Evolutionary conservation across 2,113 vertebrate species (phyloP).

Genomic region (Apus apus): DNA sequence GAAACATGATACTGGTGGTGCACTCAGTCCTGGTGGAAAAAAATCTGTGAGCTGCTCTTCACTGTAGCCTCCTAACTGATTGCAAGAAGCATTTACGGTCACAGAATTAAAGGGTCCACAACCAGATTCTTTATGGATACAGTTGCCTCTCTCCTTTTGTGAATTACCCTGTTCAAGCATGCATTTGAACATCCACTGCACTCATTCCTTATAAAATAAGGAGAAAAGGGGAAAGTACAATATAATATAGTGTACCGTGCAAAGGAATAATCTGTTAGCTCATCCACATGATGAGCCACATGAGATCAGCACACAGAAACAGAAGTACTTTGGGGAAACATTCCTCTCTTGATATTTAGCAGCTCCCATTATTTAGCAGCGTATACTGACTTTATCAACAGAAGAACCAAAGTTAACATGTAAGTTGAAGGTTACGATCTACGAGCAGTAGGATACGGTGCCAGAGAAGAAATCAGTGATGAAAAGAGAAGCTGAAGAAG

Average conservation of each 20-base stretch:
- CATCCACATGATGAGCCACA: neutral
- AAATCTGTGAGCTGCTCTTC: conserved; percentile 51
- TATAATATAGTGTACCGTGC: neutral
- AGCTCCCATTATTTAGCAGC: neutral
- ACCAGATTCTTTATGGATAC: neutral
- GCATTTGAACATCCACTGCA: neutral
- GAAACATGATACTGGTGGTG: conserved; percentile 73
- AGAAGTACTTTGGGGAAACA: neutral
- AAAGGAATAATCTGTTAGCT: neutral
- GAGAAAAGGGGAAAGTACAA: neutral
- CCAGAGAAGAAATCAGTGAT: neutral
- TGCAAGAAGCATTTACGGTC: conserved; percentile 39
- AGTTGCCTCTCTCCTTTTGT: neutral
- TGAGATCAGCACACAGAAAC: neutral
- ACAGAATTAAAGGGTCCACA: conserved; percentile 51
- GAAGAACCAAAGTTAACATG: neutral
- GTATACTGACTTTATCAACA: neutral
- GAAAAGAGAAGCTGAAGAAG: conserved; percentile 24
- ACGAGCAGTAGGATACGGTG: accelerated
- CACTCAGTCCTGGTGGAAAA: conserved; percentile 56
- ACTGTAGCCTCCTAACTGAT: conserved; percentile 53
- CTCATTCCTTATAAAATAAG: neutral
- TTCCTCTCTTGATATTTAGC: neutral
- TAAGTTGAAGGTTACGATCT: neutral
- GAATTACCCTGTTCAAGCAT: neutral